Conservation (phyloP, 2,797 vertebrate genomes). For the Merluccius polli region DNA sequence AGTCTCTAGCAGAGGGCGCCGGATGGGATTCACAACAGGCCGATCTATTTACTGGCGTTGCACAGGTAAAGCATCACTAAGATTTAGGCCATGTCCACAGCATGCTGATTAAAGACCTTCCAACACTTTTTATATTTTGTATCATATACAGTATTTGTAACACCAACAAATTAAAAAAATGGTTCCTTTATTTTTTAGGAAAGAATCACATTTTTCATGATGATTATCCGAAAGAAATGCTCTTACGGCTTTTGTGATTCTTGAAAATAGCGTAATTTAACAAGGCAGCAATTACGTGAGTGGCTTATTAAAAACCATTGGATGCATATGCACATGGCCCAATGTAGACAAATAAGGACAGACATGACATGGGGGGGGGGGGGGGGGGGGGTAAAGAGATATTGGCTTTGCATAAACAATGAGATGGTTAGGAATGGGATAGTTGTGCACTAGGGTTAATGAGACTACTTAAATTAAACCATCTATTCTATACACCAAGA, state of each 20-base stretch:
- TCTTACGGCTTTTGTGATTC: too few relatives aligned
- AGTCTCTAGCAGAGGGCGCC: slow-evolving; percentile 8
- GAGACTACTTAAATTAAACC: neutral
- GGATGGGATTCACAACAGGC: too few relatives aligned
- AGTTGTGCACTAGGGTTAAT: neutral
- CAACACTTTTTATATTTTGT: neutral
- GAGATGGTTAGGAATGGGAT: neutral
- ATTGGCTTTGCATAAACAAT: slow-evolving; percentile 17
- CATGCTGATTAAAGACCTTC: neutral
- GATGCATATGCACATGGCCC: slow-evolving; percentile 3
- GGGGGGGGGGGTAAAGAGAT: slow-evolving; percentile 20
- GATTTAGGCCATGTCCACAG: neutral
- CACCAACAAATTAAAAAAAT: too few relatives aligned
- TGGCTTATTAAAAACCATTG: slow-evolving; percentile 12
- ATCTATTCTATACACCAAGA: neutral
- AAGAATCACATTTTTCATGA: too few relatives aligned
- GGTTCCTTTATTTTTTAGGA: too few relatives aligned
- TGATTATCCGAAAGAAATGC: too few relatives aligned
- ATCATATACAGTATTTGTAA: neutral
- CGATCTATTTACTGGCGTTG: neutral
- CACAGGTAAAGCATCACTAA: neutral
- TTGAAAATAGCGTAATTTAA: too few relatives aligned
- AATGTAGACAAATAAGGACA: slow-evolving; percentile 27
- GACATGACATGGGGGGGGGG: slow-evolving; percentile 27
- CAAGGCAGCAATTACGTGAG: too few relatives aligned